Evolutionary conservation across 1,140 invertebrate genomes (phyloP).

Genomic region (Holotrichia oblita): DNA sequence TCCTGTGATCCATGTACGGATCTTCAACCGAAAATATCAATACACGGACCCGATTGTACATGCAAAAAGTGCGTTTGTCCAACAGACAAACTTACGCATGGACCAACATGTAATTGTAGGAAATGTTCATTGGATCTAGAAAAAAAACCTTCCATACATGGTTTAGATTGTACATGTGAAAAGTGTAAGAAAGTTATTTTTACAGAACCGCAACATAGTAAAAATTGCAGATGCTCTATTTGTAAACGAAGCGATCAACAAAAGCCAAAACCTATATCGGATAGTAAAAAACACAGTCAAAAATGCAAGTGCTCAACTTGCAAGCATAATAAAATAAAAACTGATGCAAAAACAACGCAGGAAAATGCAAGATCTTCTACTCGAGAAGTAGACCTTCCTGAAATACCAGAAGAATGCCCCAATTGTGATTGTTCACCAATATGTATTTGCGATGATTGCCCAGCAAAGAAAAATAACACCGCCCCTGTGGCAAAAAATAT

Average conservation of each 20-base stretch:
- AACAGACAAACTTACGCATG: not conserved
- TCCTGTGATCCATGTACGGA: conserved; percentile 22
- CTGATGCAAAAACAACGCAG: not conserved
- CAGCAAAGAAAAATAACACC: conserved; percentile 25
- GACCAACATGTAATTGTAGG: too few species aligned
- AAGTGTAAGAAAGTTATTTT: not conserved
- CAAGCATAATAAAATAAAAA: not conserved
- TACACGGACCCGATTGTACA: not conserved
- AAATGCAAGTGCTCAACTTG: conserved; percentile 27
- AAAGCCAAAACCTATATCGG: not conserved
- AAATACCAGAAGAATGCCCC: conserved; percentile 15
- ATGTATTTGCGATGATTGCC: conserved; percentile 19
- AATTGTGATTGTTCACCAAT: conserved; percentile 18
- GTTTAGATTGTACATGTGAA: not conserved
- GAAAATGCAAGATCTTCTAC: not conserved
- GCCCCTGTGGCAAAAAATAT: not conserved
- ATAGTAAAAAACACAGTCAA: not conserved
- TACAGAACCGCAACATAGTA: not conserved
- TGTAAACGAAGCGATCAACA: not conserved
- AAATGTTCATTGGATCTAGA: too few species aligned
- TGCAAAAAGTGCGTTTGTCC: not conserved
- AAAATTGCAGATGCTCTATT: conserved; percentile 4
- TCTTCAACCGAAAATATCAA: not conserved
- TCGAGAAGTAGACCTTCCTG: not conserved
- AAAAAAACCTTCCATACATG: not conserved